Percentiles rank a stretch among this genome's conserved stretches.
Evolutionary conservation across 1,140 invertebrate genomes (phyloP).

Genomic region (Nephila pilipes): DNA sequence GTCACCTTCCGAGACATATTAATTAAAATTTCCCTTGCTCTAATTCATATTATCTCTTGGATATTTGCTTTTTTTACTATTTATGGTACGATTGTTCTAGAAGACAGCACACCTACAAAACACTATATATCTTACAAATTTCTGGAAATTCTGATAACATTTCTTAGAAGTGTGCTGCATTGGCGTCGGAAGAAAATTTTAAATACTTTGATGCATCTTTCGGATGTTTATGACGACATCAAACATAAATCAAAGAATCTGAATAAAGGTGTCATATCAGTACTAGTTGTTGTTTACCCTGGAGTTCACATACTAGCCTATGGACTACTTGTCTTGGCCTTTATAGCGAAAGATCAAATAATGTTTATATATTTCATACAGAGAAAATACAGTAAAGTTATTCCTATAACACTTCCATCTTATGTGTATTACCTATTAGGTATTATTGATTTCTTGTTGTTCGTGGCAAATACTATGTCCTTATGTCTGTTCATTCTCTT

Average conservation of each 20-base stretch:
- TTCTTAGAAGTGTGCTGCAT: not conserved
- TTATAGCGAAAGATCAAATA: not conserved
- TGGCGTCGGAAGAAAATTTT: not conserved
- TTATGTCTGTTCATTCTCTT: not conserved
- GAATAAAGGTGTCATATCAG: not conserved
- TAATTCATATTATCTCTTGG: not conserved
- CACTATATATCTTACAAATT: not conserved
- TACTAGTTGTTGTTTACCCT: not conserved
- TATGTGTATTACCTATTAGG: not conserved
- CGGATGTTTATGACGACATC: not conserved
- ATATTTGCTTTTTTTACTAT: not conserved
- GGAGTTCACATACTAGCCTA: not conserved
- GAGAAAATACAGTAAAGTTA: not conserved
- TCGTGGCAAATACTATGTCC: no score
- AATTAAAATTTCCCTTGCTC: not conserved
- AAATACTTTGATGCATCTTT: not conserved
- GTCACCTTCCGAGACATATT: not conserved
- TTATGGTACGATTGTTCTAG: not conserved
- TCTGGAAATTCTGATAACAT: not conserved
- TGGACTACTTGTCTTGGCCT: not conserved
- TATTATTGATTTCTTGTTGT: not conserved
- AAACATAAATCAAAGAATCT: not conserved
- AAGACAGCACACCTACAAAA: not conserved
- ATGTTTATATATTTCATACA: not conserved
- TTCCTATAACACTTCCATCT: not conserved